Conservation (phyloP, 2,113 vertebrate genomes). For the Rhea pennata region DNA sequence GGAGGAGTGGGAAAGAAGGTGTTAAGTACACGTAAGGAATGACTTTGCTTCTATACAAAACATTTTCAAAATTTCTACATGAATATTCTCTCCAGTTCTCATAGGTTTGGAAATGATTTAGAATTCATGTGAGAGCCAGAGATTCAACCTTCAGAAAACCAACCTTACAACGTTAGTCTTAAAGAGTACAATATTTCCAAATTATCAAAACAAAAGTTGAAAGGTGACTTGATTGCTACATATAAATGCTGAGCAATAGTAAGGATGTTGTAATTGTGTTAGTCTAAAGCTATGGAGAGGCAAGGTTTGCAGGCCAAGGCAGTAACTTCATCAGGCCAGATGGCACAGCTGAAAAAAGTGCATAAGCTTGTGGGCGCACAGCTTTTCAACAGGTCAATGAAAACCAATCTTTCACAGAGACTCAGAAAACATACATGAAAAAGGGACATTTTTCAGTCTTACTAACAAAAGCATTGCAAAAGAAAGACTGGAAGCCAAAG, state of each 20-base stretch:
- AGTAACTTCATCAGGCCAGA: not conserved
- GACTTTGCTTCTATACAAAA: constrained; percentile 1
- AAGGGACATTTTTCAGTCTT: constrained; percentile 17
- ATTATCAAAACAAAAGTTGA: not conserved
- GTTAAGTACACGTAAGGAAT: constrained; percentile 13
- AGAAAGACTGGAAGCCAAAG: constrained; percentile 65
- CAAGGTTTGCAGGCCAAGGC: not conserved
- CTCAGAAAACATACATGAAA: not conserved
- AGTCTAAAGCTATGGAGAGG: not conserved
- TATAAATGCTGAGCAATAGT: not conserved
- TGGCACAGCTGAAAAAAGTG: not conserved
- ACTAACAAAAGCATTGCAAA: constrained; percentile 58
- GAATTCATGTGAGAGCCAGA: not conserved
- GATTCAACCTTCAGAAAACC: constrained; percentile 33
- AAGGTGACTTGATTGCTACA: not conserved
- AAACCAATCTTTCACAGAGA: not conserved
- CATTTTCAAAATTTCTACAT: not conserved
- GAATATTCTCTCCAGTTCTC: not conserved
- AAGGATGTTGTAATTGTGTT: not conserved
- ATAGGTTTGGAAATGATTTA: not conserved
- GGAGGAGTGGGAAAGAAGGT: not conserved
- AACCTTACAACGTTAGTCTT: constrained; percentile 62
- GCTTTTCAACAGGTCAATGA: not conserved
- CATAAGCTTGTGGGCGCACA: not conserved
- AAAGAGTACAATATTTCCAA: not conserved